Base-by-base conservation (phyloP, 2,888 invertebrate species). In the Antitype chi region DNA sequence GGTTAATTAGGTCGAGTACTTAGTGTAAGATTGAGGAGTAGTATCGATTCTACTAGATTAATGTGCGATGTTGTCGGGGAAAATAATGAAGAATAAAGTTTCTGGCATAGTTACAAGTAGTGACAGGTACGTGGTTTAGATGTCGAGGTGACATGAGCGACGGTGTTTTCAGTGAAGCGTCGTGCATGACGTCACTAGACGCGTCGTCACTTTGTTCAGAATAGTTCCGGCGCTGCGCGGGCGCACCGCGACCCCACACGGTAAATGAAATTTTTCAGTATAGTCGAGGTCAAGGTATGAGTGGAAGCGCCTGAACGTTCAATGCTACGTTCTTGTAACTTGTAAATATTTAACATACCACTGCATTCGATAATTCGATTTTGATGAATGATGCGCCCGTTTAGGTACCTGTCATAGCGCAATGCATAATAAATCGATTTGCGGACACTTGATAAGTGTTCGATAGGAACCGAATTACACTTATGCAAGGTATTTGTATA, bases 1-100 rank as follows among this genome's bases (percentile, higher is more conserved):
- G 89, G 92, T 91, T 93, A 95, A 95, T 93, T 92, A 90, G 95
- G 95, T 94, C 94, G 93, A 93, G 93, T 91, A 92, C 91, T 91
- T 89, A 70, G 78, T 70, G 72, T 78, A 83, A 91, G 89, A 91
- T 88, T 89, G 87, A 91, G 88, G 87, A 88, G 89, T 89, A 88
- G 87, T 91, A 92, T 92, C 91, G 93, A 93, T 92, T 91, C 86
- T 80, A 81, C 70, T 71, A 80, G 80, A 70, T 81, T 85, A 80
- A 64, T 60, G 70, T 64, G 53, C 38, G 53, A 76, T 68, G 79
- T 83, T 74, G 81, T 83, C 64, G 68, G 64, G 77, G 75, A 81
- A 88, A 86, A 82, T 84, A 73, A 59, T 78, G 66, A 76, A 82
- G 77, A 73, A 80, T 83, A 80, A 84, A 81, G 78, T 86, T 84